phyloP scores from a whole-genome alignment of 1,140 invertebrate species.

The Microplitis demolitor region DNA sequence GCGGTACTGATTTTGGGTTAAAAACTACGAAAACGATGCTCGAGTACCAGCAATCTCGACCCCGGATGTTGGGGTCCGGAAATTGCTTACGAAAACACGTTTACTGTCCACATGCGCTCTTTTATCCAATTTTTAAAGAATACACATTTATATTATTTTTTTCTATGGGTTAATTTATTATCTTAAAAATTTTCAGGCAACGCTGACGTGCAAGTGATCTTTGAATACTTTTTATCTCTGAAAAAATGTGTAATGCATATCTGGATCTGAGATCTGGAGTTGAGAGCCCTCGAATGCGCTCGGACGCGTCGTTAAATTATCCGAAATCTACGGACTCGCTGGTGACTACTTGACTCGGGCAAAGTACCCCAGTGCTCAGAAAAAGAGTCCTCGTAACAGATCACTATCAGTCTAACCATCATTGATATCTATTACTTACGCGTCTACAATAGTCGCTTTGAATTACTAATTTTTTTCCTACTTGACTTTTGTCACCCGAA shows the following conservation, averaged over 20 bases:
- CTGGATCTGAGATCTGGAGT: constrained; percentile 55
- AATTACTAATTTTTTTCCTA: too few relatives aligned
- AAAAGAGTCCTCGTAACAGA: constrained; percentile 52
- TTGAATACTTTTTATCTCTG: too few relatives aligned
- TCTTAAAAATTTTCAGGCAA: too few relatives aligned
- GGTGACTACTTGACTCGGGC: constrained; percentile 5
- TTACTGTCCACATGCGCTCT: too few relatives aligned
- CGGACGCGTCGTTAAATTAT: constrained; percentile 59
- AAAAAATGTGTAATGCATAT: constrained; percentile 55
- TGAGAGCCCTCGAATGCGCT: constrained; percentile 55
- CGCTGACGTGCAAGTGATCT: too few relatives aligned
- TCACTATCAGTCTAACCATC: constrained; percentile 43
- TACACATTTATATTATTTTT: too few relatives aligned
- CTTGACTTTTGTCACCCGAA: not conserved
- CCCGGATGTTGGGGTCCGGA: constrained; percentile 49
- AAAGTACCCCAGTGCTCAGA: constrained; percentile 6
- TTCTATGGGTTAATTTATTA: too few relatives aligned
- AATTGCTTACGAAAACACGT: constrained; percentile 37
- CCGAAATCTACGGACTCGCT: constrained; percentile 34
- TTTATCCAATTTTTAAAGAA: constrained; percentile 20
- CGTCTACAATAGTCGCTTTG: not conserved
- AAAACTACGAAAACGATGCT: constrained; percentile 60
- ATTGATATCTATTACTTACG: not conserved
- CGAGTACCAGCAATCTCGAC: constrained; percentile 38
- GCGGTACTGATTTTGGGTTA: constrained; percentile 49